phyloP scores from a whole-genome alignment of 2,797 vertebrate genomes.

The Fundulus diaphanus region DNA sequence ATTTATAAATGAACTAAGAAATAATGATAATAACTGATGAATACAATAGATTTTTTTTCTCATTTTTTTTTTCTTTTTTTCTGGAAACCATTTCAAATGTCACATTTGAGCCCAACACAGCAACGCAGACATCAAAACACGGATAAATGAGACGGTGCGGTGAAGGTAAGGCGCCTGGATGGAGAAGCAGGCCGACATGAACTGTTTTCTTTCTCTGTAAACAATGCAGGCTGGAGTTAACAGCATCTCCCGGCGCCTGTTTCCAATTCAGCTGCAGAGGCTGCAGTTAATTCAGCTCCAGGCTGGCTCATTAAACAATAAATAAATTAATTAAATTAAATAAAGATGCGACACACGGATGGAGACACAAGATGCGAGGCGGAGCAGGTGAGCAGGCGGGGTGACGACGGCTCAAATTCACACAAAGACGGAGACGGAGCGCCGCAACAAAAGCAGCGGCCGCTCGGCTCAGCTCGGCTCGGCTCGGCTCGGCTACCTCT shows the following conservation, averaged over 20 bases:
- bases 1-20: neutral
- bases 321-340: too few species aligned
- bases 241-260: neutral
- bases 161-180: neutral
- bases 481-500: conserved; percentile 74
- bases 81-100: neutral
- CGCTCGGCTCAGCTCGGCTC: conserved; percentile 35
- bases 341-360: neutral
- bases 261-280: neutral
- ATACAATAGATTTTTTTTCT: too few species aligned
- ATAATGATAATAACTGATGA: neutral
- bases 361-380: conserved; percentile 17
- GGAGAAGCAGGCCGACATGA: conserved; percentile 44
- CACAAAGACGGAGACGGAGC: conserved; percentile 64
- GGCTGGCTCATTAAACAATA: neutral
- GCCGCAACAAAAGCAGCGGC: conserved; percentile 73
- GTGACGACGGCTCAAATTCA: conserved; percentile 56
- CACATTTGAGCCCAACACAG: neutral
- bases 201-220: conserved; percentile 44
- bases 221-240: conserved; percentile 48
- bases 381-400: conserved; percentile 65
- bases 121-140: neutral
- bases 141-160: neutral
- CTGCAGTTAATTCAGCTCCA: neutral
- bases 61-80: neutral